Percentiles rank a stretch among this genome's conserved stretches.
phyloP scores from a whole-genome alignment of 1,140 invertebrate species.

The Rhyzopertha dominica region DNA sequence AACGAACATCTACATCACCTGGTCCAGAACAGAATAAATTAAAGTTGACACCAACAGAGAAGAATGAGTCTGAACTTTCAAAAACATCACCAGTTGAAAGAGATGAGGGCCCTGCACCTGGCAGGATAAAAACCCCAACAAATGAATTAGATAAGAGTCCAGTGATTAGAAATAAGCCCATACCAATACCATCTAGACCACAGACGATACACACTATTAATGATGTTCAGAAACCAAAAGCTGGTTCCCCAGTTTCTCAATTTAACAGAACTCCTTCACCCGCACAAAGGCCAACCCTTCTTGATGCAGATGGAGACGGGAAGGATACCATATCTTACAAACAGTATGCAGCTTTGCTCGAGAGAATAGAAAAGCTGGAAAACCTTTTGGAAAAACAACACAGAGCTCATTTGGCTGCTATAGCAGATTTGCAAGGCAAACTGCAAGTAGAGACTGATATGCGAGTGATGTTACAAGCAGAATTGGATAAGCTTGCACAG shows the following conservation, averaged over 20 bases:
- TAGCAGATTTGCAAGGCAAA: conserved; percentile 53
- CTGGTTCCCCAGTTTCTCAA: background rate
- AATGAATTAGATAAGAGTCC: conserved; percentile 32
- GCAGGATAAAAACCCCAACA: conserved; percentile 32
- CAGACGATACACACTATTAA: conserved; percentile 17
- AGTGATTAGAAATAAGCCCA: conserved; percentile 24
- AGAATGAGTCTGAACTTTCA: conserved; percentile 12
- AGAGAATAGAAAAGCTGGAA: conserved; percentile 55
- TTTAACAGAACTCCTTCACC: no score
- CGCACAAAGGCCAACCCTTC: no score
- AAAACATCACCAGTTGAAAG: conserved; percentile 17
- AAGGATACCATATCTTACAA: no score
- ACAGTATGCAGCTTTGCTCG: conserved; percentile 43
- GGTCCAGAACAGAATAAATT: conserved; percentile 32
- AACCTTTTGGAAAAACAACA: conserved; percentile 54
- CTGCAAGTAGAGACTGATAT: conserved; percentile 54
- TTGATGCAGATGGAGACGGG: no score
- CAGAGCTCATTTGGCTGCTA: conserved; percentile 48
- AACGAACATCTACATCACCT: conserved; percentile 51
- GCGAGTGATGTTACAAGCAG: conserved; percentile 52
- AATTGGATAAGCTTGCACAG: conserved; percentile 56
- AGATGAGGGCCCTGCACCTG: conserved; percentile 21
- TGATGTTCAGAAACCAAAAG: conserved; percentile 1
- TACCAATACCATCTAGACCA: conserved; percentile 17
- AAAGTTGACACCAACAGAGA: conserved; percentile 20